Conservation (phyloP, 2,113 vertebrate species). For the Alouatta palliata region DNA sequence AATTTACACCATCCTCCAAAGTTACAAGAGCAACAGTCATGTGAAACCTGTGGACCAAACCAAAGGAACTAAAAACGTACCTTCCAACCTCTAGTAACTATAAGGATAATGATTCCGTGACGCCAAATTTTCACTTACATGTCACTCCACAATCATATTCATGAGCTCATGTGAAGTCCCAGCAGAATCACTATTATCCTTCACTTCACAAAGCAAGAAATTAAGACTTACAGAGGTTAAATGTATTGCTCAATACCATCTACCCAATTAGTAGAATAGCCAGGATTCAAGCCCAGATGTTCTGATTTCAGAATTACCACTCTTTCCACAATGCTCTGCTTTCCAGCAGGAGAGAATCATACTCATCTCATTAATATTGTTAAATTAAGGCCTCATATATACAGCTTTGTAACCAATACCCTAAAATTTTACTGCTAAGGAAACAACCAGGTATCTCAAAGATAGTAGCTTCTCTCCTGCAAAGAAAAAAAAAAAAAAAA, state of each 20-base stretch:
- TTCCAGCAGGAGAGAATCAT: neutral
- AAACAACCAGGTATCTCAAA: neutral
- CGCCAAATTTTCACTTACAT: neutral
- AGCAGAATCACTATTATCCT: neutral
- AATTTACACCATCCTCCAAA: neutral
- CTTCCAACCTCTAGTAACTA: neutral
- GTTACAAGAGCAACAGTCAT: neutral
- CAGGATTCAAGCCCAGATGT: neutral
- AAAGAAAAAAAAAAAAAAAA: constrained; percentile 33
- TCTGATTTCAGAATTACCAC: neutral
- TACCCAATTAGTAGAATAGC: neutral
- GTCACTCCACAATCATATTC: neutral
- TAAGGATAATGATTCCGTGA: neutral
- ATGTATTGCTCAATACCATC: neutral
- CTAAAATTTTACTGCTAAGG: constrained; percentile 11
- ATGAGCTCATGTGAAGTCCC: neutral
- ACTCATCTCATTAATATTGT: neutral
- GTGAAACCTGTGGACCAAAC: neutral
- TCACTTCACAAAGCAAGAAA: neutral
- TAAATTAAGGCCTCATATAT: neutral
- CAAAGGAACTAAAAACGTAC: neutral
- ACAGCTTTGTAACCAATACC: neutral
- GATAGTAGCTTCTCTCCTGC: neutral
- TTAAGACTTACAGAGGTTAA: neutral
- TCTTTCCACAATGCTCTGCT: neutral